Evolutionary conservation across 2,113 vertebrate genomes (phyloP), one percentile per base, ranked within the genome.

Genomic region (Lota lota): DNA sequence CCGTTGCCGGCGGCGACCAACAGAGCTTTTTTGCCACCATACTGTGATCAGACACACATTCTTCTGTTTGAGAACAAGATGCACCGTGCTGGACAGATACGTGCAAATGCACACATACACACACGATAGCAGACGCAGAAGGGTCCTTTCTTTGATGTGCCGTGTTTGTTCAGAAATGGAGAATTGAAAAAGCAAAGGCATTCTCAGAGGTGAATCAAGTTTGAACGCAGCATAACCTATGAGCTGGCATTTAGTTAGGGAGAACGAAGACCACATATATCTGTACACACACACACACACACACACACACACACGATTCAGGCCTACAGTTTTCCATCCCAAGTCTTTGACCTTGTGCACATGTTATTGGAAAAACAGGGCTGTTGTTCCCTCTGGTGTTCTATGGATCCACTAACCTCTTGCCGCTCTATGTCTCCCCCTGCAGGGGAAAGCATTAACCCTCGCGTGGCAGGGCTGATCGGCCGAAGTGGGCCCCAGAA

Each of bases 401-500:
- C 68, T 47, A 5, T 51, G 65, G 72, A 83, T 70, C 67, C 77
- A 71, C 65, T 66, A 56, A 22, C 63, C 36, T 58, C 7, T 21
- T 3, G 3, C 51, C 51, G 68, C 72, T 81, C 78, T 88, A 22
- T 88, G 82, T 83, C 76, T 75, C 84, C 81, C 82, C 64, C 24
- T 75, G 58, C 79, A 99, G 97, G 96, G 11, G 95, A 96, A 76
- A 98, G 95, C 69, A 90, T 98, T 79, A 98, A 97, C 68, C 96
- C 95, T 75, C 95, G 93, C 58, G 36, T 94, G 84, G 96, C 93
- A 0, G 97, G 97, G 40, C 92, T 99, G 2, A 94, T 98, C 0
- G 95, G 97, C 36, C 93, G 92, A 64, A 94, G 92, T 1, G 97
- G 97, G 64, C 96, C 95, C 0, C 97, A 98, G 91, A 98, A 94